Evolutionary conservation across 2,888 invertebrate genomes (phyloP).

Genomic region (Polietes domitor): DNA sequence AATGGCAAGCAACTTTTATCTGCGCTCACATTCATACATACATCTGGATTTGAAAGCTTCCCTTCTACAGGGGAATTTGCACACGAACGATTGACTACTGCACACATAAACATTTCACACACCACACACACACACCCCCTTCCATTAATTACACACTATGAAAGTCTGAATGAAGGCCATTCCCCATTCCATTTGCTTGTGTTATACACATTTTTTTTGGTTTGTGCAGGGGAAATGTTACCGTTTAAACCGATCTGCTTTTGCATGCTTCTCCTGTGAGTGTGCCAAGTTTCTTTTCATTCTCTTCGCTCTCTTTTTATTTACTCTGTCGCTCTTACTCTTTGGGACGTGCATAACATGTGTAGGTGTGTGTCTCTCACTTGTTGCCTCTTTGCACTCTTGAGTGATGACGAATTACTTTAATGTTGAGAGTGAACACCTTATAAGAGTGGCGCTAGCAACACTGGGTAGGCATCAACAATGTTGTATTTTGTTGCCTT

Average conservation of each 20-base stretch:
- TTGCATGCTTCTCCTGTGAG: not conserved
- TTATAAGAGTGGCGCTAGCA: conserved; percentile 59
- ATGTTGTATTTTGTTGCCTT: conserved; percentile 54
- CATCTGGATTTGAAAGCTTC: not conserved
- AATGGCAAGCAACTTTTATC: not conserved
- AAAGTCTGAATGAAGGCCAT: not conserved
- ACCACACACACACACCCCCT: not conserved
- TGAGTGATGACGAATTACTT: conserved; percentile 10
- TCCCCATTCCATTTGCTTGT: no score
- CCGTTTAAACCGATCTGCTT: not conserved
- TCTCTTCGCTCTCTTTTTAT: not conserved
- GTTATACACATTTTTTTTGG: not conserved
- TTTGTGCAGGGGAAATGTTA: not conserved
- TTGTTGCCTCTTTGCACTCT: conserved; percentile 28
- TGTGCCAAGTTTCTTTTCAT: not conserved
- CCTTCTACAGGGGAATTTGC: no score
- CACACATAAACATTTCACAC: not conserved
- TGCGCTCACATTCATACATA: conserved; percentile 25
- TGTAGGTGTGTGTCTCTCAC: not conserved
- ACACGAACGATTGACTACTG: no score
- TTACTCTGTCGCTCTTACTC: not conserved
- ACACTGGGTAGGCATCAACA: conserved; percentile 49
- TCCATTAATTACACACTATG: not conserved
- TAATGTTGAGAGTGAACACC: conserved; percentile 41
- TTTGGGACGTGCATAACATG: not conserved